Conservation (phyloP, 2,113 vertebrate genomes). For the Chunga burmeisteri region DNA sequence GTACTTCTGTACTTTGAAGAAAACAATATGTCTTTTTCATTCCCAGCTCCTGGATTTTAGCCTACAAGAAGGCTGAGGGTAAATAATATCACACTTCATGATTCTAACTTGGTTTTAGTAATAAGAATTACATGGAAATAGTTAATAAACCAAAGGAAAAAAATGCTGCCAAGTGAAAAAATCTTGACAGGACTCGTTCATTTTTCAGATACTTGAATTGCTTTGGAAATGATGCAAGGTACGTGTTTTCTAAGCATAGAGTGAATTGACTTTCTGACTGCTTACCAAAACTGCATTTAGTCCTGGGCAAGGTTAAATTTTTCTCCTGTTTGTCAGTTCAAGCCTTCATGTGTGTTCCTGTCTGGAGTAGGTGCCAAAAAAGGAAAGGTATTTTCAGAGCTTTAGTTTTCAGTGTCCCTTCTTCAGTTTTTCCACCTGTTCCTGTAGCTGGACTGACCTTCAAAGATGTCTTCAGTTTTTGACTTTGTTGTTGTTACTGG, state of each 20-base stretch:
- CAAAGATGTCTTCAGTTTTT: neutral
- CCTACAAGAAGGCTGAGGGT: neutral
- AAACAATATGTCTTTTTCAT: neutral
- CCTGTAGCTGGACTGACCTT: neutral
- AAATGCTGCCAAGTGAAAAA: neutral
- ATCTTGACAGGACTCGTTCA: neutral
- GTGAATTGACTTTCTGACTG: neutral
- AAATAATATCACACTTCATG: neutral
- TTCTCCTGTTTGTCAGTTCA: neutral
- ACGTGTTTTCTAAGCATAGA: neutral
- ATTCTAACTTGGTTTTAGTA: neutral
- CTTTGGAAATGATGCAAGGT: neutral
- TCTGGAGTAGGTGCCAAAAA: neutral
- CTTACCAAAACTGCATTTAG: neutral
- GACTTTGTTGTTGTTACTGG: neutral
- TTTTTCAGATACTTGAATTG: neutral
- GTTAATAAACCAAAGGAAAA: neutral
- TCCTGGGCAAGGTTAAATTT: neutral
- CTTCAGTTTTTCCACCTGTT: neutral
- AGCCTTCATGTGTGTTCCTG: neutral
- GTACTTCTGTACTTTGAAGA: neutral
- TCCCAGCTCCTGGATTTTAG: neutral
- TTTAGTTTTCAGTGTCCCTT: neutral
- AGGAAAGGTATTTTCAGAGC: neutral
- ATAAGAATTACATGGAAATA: neutral